Conservation (phyloP, 92 coral and sea anemone species). For the Diadumene lineata region DNA sequence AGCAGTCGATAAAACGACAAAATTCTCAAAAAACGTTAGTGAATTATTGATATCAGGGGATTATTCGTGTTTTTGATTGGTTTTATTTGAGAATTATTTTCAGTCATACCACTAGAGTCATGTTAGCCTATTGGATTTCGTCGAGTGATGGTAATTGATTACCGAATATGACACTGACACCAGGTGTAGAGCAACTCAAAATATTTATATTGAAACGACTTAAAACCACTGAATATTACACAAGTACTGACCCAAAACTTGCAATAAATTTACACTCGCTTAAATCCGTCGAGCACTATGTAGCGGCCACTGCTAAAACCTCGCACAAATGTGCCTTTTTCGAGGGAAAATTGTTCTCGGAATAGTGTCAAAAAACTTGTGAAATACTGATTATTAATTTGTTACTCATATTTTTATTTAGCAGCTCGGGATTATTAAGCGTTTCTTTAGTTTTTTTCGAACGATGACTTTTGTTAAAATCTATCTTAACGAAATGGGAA, state of each 20-base stretch:
- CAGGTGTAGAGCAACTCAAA: conserved; percentile 8
- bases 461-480: not conserved
- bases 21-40: too few relatives aligned
- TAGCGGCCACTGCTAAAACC: too few relatives aligned
- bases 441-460: not conserved
- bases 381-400: conserved; percentile 2
- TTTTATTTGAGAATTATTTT: not conserved
- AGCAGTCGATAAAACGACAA: not conserved
- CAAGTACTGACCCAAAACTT: not conserved
- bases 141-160: conserved; percentile 5
- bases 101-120: not conserved
- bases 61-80: not conserved
- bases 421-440: conserved; percentile 1
- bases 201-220: conserved; percentile 9
- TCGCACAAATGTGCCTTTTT: not conserved
- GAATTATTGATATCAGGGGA: conserved; percentile 1
- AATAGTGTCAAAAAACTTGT: conserved; percentile 7
- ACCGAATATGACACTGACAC: conserved; percentile 2
- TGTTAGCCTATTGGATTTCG: conserved; percentile 3
- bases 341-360: not conserved
- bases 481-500: not conserved
- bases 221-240: not conserved
- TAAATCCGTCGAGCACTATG: not conserved
- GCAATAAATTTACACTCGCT: not conserved
- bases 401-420: not conserved